Percentiles rank a stretch among this genome's conserved stretches.
Conservation (phyloP, 1,140 invertebrate species). For the Mamestra configurata region DNA sequence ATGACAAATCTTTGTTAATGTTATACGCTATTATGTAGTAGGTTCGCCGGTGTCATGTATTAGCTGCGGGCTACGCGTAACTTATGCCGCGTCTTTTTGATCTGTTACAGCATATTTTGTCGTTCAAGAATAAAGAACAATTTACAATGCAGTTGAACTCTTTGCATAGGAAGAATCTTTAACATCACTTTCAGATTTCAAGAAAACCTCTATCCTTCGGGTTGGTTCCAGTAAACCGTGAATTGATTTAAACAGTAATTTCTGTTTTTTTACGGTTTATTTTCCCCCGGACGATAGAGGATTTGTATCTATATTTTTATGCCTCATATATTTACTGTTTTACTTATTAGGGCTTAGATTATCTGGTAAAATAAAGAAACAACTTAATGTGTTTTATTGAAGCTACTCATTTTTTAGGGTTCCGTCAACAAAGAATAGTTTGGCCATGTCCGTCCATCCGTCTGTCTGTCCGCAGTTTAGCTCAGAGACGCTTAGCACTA, state of each 20-base stretch:
- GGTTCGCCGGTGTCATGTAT: neutral
- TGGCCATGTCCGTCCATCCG: too few relatives aligned
- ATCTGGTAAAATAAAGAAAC: neutral
- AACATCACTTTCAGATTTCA: too few relatives aligned
- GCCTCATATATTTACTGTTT: neutral
- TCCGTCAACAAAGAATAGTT: too few relatives aligned
- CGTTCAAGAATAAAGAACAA: neutral
- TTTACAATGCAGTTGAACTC: neutral
- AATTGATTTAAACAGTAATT: too few relatives aligned
- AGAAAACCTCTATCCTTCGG: too few relatives aligned
- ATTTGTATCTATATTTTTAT: too few relatives aligned
- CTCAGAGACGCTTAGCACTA: too few relatives aligned
- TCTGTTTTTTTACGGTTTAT: too few relatives aligned
- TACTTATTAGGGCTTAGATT: neutral
- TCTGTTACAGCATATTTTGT: conserved; percentile 1
- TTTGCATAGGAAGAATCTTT: neutral
- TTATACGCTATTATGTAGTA: conserved; percentile 20
- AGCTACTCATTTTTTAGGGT: neutral
- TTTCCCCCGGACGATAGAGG: too few relatives aligned
- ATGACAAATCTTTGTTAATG: conserved; percentile 40
- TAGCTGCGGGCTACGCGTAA: conserved; percentile 3
- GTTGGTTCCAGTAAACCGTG: too few relatives aligned
- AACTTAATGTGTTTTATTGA: neutral
- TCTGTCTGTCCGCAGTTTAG: too few relatives aligned
- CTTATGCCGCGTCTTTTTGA: conserved; percentile 1